A percentile compares a stretch with the other conserved stretches of the same genome.
phyloP scores from a whole-genome alignment of 2,888 invertebrate species.

The Eledone cirrhosa region DNA sequence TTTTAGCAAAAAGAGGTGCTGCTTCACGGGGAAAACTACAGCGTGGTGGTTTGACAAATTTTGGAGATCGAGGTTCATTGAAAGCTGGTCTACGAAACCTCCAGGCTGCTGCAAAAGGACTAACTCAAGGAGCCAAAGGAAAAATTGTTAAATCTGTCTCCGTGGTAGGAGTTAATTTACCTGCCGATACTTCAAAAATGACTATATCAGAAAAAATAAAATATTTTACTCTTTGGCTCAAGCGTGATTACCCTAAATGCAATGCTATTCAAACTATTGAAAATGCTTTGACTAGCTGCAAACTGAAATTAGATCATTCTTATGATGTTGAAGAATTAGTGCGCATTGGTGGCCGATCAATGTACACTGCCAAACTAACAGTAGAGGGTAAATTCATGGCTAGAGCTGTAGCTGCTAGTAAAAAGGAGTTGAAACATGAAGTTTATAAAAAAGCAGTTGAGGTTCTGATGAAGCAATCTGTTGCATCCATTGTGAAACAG shows the following conservation, averaged over 20 bases:
- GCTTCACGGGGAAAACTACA: constrained; percentile 15
- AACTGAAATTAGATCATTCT: constrained; percentile 45
- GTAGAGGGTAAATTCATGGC: constrained; percentile 47
- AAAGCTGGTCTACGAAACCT: background rate
- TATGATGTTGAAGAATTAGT: constrained; percentile 46
- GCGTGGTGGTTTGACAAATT: constrained; percentile 12
- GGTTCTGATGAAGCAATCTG: constrained; percentile 43
- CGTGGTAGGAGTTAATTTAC: background rate
- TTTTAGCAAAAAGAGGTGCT: constrained; percentile 22
- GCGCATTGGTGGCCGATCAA: constrained; percentile 40
- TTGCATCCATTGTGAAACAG: constrained; percentile 47
- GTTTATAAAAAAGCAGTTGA: constrained; percentile 49
- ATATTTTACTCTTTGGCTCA: constrained; percentile 28
- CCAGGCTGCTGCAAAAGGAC: background rate
- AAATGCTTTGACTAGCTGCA: constrained; percentile 48
- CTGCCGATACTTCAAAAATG: constrained; percentile 17
- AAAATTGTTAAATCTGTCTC: background rate
- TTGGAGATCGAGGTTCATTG: constrained; percentile 7
- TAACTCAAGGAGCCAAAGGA: background rate
- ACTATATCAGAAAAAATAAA: constrained; percentile 19
- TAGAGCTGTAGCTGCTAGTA: constrained; percentile 46
- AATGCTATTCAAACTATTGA: constrained; percentile 49
- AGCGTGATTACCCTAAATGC: constrained; percentile 39
- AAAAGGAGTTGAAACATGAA: constrained; percentile 52
- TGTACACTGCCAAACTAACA: constrained; percentile 48